phyloP scores from a whole-genome alignment of 2,797 vertebrate species.

The Alectoris magna region DNA sequence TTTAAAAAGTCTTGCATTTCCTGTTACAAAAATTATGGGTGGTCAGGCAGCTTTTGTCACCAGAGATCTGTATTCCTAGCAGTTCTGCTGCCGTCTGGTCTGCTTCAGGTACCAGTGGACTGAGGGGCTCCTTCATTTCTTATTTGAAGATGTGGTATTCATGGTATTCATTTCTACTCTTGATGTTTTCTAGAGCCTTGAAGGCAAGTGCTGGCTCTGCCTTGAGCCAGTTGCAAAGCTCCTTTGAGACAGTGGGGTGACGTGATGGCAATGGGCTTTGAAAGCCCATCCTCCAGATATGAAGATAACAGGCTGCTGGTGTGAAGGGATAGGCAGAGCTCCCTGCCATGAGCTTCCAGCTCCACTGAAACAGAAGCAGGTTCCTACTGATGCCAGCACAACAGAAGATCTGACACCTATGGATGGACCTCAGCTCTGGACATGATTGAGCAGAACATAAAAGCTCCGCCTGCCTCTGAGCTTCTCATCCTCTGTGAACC shows the following conservation, averaged over 20 bases:
- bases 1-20: not conserved
- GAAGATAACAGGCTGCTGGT: not conserved
- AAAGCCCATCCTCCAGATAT: not conserved
- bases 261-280: not conserved
- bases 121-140: not conserved
- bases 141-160: not conserved
- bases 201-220: not conserved
- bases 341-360: not conserved
- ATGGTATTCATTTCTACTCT: not conserved
- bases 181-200: not conserved
- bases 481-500: not conserved
- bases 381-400: fast-evolving
- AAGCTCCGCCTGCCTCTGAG: not conserved
- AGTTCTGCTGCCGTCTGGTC: not conserved
- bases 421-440: too few species aligned
- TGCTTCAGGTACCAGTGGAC: not conserved
- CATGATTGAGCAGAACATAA: not conserved
- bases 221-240: not conserved
- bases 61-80: not conserved
- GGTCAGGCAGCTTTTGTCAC: fast-evolving
- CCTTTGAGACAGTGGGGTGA: not conserved
- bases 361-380: not conserved
- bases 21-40: not conserved
- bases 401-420: not conserved
- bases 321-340: not conserved